Conservation (phyloP, 2,888 invertebrate species). For the Nesidiocoris tenuis region DNA sequence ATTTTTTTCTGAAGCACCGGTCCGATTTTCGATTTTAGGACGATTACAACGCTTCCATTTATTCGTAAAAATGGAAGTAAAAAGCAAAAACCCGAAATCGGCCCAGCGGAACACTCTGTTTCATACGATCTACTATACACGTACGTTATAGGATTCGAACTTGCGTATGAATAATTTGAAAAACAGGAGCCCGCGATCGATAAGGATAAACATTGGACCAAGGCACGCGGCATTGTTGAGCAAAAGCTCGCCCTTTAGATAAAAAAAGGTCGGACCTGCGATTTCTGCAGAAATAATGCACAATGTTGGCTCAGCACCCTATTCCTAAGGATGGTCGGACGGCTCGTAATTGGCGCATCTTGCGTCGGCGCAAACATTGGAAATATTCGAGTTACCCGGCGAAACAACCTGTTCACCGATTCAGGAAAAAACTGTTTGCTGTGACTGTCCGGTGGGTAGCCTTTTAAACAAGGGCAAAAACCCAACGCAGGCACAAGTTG, state of each 20-base stretch:
- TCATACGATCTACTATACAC: no score
- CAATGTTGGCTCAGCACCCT: not conserved
- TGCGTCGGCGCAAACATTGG: not conserved
- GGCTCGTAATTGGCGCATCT: not conserved
- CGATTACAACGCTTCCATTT: no score
- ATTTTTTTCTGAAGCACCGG: no score
- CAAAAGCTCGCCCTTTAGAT: not conserved
- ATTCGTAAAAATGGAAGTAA: no score
- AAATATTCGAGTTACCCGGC: not conserved
- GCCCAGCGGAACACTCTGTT: no score
- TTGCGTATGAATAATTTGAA: no score
- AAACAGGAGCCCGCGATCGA: no score
- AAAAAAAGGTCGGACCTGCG: not conserved
- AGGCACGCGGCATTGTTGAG: not conserved
- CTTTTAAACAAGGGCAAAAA: not conserved
- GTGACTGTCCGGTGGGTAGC: not conserved
- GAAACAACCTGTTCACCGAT: constrained; percentile 6
- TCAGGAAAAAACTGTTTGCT: constrained; percentile 24
- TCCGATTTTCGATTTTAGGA: no score
- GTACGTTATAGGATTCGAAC: no score
- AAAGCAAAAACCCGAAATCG: no score
- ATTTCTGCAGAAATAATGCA: not conserved
- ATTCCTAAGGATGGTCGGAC: not conserved
- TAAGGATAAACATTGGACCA: no score
- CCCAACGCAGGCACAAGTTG: not conserved